Evolutionary conservation across 2,888 invertebrate genomes (phyloP), one percentile per base, ranked within the genome.

Genomic region (Eulithis prunata): DNA sequence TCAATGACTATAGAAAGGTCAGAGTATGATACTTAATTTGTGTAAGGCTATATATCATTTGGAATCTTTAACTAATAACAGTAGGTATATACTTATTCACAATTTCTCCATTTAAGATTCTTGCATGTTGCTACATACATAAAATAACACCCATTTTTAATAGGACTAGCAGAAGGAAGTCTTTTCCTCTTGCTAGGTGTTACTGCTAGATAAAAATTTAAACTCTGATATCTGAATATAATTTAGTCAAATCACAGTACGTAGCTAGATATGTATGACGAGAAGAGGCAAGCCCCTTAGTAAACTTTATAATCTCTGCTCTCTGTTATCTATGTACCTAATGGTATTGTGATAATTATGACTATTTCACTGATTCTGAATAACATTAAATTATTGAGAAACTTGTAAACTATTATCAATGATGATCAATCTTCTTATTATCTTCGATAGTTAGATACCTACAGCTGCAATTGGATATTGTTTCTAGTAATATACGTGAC

Each of bases 281-380:
- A 73, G 51, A 59, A 61, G 57, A 43, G 78, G 10, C 79, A 75
- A 80, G 80, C 79, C 79, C 75, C 76, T 72, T 57, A 71, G 49
- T 70, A 61, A 49, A 64, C 57, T 56, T 64, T 75, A 78, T 78
- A 76, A 79, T 76, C 73, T 75, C 57, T 72, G 75, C 66, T 68
- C 77, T 52, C 66, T 56, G 56, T 78, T 76, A 80, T 78, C 76
- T 65, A 51, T 63, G 65, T 64, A 65, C 51, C 14, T 54, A 45
- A 13, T 51, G 10, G 2, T 55, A 38, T 53, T 13, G 45, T 56
- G 56, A n/a, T 41, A 28, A 56, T 11, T 28, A 45, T 13, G 10
- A 4, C 5, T 54, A 41, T 7, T 21, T 55, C 11, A 51, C 51
- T 12, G 51, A 28, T 51, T 51, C 8, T 51, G 4, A 47, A 47